Base-by-base conservation (phyloP, 2,113 vertebrate genomes). In the Ibidorhyncha struthersii region DNA sequence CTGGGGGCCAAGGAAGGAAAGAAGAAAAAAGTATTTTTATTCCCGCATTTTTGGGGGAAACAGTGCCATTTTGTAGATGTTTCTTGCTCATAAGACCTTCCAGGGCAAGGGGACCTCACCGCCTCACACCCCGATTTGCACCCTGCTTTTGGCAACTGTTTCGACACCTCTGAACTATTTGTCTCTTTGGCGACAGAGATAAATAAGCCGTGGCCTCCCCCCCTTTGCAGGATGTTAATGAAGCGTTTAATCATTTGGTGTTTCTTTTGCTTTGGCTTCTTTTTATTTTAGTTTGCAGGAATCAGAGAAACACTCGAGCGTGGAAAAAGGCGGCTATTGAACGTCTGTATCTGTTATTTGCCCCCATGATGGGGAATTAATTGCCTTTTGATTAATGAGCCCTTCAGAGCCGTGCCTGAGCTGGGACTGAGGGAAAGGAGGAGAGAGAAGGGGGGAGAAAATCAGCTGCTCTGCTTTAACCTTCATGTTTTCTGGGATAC, bases 321-420 rank as follows among this genome's bases (percentile, higher is more conserved):
- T 85, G 65, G 71, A 58, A 58, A 53, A 83, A 91, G 88, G 93
- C 15, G 9, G 71, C 78, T 86, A 82, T 88, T 69, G 95, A 96
- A 93, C 4, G 78, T 80, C 92, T 93, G 89, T 45, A 59, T 69
- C 95, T 96, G 90, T 90, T 97, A 94, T 95, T 97, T 97, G 97
- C 96, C 97, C 97, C 95, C 65, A 5, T 66, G 96, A 97, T 96
- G 96, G 96, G 85, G 92, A 97, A 97, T 97, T 97, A 97, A 97
- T 97, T 95, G 96, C 93, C 93, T 95, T 96, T 94, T 97, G 97
- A 97, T 97, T 97, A 97, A 97, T 95, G 97, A 95, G 95, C 86
- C 91, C 92, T 96, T 97, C 97, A 90, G 90, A 96, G 87, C 56
- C 3, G 23, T 30, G 88, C 26, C 76, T 53, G 73, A 52, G 69